These are phyloP conservation scores for Drosophila obscura DNA, from an alignment of 1,140 invertebrate species.

Conservation along the genomic window DNA sequence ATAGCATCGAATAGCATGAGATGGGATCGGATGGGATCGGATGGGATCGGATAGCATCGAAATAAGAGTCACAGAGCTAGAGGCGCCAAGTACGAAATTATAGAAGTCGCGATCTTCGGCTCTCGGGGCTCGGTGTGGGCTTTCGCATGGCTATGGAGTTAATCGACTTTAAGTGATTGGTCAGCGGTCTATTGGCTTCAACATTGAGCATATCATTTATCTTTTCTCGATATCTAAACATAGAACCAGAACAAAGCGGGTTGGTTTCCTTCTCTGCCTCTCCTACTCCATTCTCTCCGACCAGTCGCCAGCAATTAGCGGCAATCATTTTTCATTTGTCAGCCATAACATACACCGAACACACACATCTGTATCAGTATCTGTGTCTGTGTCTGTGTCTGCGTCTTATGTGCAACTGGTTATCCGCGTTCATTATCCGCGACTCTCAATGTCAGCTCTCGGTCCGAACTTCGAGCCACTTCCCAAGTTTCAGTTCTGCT, in stretches of 20 bases:
- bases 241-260: conserved; percentile 49
- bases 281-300: conserved; percentile 8
- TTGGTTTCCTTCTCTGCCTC: not conserved
- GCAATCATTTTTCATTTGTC: conserved; percentile 72
- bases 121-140: conserved; percentile 11
- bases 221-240: conserved; percentile 45
- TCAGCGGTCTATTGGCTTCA: conserved; percentile 46
- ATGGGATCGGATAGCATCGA: conserved; percentile 10
- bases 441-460: conserved; percentile 55
- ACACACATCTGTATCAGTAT: conserved; percentile 14
- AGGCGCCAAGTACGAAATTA: conserved; percentile 50
- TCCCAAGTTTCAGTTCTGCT: conserved; percentile 22
- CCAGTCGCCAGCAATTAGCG: conserved; percentile 55
- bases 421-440: conserved; percentile 45
- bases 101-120: conserved; percentile 43
- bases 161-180: conserved; percentile 64
- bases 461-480: conserved; percentile 26
- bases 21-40: conserved; percentile 19
- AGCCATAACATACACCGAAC: conserved; percentile 22
- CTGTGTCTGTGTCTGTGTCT: conserved; percentile 3
- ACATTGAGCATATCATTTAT: conserved; percentile 71
- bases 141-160: conserved; percentile 37
- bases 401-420: conserved; percentile 30
- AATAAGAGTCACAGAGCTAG: conserved; percentile 27
- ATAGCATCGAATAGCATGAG: conserved; percentile 13